A percentile compares a stretch with the other conserved stretches of the same genome.
Evolutionary conservation across 1,140 invertebrate genomes (phyloP).

Genomic region (Augochlora pura): DNA sequence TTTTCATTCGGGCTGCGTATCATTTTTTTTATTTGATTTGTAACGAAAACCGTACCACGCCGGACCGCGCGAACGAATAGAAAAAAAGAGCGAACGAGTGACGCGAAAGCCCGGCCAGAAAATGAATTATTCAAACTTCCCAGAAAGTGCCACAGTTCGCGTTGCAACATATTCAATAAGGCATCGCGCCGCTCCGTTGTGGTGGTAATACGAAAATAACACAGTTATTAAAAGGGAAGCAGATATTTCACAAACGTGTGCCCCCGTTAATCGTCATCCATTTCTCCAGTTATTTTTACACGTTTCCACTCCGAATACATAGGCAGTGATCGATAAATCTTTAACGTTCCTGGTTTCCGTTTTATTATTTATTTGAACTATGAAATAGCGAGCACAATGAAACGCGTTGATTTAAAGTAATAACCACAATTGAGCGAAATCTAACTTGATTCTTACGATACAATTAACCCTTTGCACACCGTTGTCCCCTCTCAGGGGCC

Average conservation of each 20-base stretch:
- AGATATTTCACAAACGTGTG: background rate
- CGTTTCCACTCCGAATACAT: background rate
- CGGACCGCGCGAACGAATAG: too few species aligned
- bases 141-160: background rate
- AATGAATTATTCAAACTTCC: constrained; percentile 6
- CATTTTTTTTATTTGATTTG: constrained; percentile 5
- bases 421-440: too few species aligned
- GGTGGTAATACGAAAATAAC: background rate
- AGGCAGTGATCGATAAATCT: too few species aligned
- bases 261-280: too few species aligned
- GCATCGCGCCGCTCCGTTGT: background rate
- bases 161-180: background rate
- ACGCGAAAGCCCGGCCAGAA: background rate
- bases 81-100: background rate
- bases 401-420: too few species aligned
- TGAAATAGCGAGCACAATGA: too few species aligned
- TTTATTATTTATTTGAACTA: too few species aligned
- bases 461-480: too few species aligned
- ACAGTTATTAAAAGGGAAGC: background rate
- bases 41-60: background rate
- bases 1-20: background rate
- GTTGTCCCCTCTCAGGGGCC: too few species aligned
- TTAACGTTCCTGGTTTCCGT: too few species aligned
- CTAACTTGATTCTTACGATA: too few species aligned
- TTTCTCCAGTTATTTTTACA: background rate